Percentiles rank a stretch among this genome's conserved stretches.
phyloP scores from a whole-genome alignment of 2,888 invertebrate genomes.

The Corythucha ciliata region DNA sequence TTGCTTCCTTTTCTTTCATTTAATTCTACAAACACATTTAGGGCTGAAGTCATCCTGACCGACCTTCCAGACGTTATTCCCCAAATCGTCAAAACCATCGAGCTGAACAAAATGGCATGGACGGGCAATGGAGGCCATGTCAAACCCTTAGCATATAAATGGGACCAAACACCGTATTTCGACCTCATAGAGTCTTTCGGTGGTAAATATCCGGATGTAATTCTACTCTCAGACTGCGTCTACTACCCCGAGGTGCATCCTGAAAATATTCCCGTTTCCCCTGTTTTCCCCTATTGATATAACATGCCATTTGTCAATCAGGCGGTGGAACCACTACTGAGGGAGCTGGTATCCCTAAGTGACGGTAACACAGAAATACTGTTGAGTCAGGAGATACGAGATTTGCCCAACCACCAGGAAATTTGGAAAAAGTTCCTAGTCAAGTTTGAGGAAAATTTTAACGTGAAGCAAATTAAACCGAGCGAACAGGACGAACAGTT shows the following conservation, averaged over 20 bases:
- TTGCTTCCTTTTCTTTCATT: neutral
- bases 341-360: conserved; percentile 48
- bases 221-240: conserved; percentile 53
- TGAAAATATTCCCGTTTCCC: neutral
- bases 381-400: conserved; percentile 59
- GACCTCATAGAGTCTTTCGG: conserved; percentile 15
- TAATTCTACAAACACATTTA: conserved; percentile 18
- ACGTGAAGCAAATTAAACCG: conserved; percentile 44
- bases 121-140: conserved; percentile 27
- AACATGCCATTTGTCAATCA: conserved; percentile 40
- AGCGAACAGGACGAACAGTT: conserved; percentile 53
- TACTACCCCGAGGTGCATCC: conserved; percentile 51
- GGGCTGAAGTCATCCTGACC: conserved; percentile 33
- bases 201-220: conserved; percentile 44
- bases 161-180: conserved; percentile 25
- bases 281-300: neutral
- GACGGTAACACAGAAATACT: conserved; percentile 48
- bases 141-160: conserved; percentile 29
- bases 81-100: conserved; percentile 32
- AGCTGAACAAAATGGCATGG: conserved; percentile 30
- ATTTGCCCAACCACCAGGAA: conserved; percentile 49
- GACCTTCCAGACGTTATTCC: conserved; percentile 33
- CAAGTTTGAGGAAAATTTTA: conserved; percentile 38
- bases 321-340: conserved; percentile 51
- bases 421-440: conserved; percentile 48